Conservation (phyloP, 2,113 vertebrate species). For the Bettongia penicillata region DNA sequence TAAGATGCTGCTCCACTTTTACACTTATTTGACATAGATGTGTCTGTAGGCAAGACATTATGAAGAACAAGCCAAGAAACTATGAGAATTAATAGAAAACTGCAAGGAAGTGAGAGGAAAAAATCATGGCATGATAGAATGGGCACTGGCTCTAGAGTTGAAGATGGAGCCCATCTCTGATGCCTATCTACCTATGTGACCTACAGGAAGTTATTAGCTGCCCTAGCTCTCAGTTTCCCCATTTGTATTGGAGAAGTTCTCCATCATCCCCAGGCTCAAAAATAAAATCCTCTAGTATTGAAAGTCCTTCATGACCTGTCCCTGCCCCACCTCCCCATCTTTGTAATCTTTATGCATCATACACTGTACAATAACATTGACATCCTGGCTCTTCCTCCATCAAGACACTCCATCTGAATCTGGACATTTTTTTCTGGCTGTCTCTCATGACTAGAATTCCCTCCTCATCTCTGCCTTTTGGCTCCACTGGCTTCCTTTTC, state of each 20-base stretch:
- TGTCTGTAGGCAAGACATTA: not conserved
- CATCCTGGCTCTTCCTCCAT: too few relatives aligned
- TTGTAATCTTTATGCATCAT: too few relatives aligned
- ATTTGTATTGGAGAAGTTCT: not conserved
- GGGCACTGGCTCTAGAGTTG: not conserved
- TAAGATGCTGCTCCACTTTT: not conserved
- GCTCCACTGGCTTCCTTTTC: not conserved
- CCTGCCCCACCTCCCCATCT: not conserved
- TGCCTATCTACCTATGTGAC: not conserved
- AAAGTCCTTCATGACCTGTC: not conserved
- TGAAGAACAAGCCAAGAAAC: not conserved
- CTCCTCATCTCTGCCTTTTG: not conserved
- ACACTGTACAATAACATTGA: too few relatives aligned
- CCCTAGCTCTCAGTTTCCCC: not conserved
- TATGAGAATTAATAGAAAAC: not conserved
- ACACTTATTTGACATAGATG: not conserved
- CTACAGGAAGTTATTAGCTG: not conserved
- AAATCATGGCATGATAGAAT: not conserved
- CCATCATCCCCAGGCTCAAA: not conserved
- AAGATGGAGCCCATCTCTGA: not conserved
- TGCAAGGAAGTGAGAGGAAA: not conserved
- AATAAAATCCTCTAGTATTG: not conserved
- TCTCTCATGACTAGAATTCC: too few relatives aligned
- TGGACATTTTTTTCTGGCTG: too few relatives aligned
- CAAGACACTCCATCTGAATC: too few relatives aligned